Conservation (phyloP, 2,888 invertebrate genomes). For the Mycalesis mineus region DNA sequence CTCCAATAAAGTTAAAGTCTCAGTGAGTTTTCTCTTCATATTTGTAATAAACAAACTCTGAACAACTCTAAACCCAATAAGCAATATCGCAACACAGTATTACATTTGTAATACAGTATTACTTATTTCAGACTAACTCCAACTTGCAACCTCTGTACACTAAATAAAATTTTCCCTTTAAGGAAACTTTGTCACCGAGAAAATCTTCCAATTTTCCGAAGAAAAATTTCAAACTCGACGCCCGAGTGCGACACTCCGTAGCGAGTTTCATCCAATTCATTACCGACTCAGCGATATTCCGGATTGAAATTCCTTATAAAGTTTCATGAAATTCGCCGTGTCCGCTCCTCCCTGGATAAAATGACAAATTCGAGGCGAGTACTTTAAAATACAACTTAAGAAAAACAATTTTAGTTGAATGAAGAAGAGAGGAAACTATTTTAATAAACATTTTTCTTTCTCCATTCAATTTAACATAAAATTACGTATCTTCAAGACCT, state of each 20-base stretch:
- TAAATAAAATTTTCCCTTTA: background rate
- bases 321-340: background rate
- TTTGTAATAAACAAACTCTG: background rate
- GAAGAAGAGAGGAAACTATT: too few relatives aligned
- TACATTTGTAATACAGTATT: too few relatives aligned
- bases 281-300: constrained; percentile 16
- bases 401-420: too few relatives aligned
- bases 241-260: constrained; percentile 37
- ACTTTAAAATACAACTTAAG: background rate
- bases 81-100: too few relatives aligned
- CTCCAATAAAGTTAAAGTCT: too few relatives aligned
- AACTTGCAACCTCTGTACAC: background rate
- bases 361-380: background rate
- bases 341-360: background rate
- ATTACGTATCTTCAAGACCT: too few relatives aligned
- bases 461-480: too few relatives aligned
- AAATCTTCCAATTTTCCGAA: constrained; percentile 12
- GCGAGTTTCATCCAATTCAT: constrained; percentile 17
- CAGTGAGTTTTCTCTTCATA: too few relatives aligned
- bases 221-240: constrained; percentile 4
- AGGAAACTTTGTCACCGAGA: background rate
- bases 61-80: too few relatives aligned
- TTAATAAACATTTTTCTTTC: too few relatives aligned
- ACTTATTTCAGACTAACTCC: background rate
- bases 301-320: constrained; percentile 19